Conservation (phyloP, 2,797 vertebrate species). For the Simalia tracyae region DNA sequence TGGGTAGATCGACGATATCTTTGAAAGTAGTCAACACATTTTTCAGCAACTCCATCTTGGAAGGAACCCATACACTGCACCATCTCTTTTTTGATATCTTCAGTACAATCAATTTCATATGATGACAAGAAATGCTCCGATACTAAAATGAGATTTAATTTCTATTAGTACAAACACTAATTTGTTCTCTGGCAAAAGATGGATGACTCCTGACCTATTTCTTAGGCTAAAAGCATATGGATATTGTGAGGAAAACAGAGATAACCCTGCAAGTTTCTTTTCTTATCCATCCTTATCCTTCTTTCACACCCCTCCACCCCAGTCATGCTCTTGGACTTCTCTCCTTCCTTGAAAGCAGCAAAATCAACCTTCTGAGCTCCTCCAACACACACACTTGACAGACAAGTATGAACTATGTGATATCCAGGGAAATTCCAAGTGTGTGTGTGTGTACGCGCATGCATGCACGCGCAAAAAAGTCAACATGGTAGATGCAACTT, state of each 20-base stretch:
- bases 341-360: neutral
- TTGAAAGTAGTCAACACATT: constrained; percentile 93
- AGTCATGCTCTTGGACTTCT: neutral
- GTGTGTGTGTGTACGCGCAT: too few relatives aligned
- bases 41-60: constrained; percentile 94
- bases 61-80: constrained; percentile 96
- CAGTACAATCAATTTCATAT: constrained; percentile 87
- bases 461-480: too few relatives aligned
- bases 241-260: neutral
- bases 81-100: constrained; percentile 83
- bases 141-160: constrained; percentile 71
- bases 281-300: neutral
- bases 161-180: neutral
- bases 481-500: neutral
- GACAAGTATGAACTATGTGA: neutral
- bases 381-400: neutral
- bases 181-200: neutral
- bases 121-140: constrained; percentile 91
- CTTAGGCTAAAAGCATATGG: neutral
- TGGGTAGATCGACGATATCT: constrained; percentile 90
- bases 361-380: neutral
- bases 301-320: neutral
- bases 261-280: too few relatives aligned
- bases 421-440: neutral
- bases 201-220: neutral